Percentiles rank a stretch among this genome's conserved stretches.
Conservation (phyloP, 1,140 invertebrate species). For the Nixonia krombeini region DNA sequence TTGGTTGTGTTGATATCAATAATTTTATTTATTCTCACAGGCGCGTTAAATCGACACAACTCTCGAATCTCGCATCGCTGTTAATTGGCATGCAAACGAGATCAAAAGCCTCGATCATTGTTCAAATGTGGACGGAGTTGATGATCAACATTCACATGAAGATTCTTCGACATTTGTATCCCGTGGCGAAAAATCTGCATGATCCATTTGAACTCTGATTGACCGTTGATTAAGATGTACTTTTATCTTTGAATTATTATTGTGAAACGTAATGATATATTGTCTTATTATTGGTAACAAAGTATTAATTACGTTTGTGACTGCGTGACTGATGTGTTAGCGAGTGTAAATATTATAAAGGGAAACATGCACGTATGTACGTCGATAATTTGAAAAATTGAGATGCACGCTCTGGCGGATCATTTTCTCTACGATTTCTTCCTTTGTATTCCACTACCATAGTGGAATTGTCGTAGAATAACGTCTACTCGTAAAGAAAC, state of each 20-base stretch:
- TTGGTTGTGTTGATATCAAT: slow-evolving; percentile 45
- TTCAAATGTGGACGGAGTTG: slow-evolving; percentile 41
- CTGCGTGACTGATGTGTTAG: slow-evolving; percentile 26
- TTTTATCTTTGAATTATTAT: slow-evolving; percentile 41
- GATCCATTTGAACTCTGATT: slow-evolving; percentile 51
- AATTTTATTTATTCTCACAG: slow-evolving; percentile 52
- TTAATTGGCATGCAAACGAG: slow-evolving; percentile 33
- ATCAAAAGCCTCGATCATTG: slow-evolving; percentile 49
- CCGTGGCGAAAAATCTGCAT: neutral
- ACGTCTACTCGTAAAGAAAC: too few relatives aligned
- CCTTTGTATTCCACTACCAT: too few relatives aligned
- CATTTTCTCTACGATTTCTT: too few relatives aligned
- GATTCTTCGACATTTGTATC: neutral
- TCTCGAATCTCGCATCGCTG: slow-evolving; percentile 39
- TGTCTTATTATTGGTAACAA: slow-evolving; percentile 34
- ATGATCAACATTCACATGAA: neutral
- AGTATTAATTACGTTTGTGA: slow-evolving; percentile 21
- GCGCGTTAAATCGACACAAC: slow-evolving; percentile 37
- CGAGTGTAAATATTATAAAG: slow-evolving; percentile 43
- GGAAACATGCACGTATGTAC: slow-evolving; percentile 17
- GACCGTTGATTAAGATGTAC: slow-evolving; percentile 33
- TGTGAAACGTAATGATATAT: slow-evolving; percentile 30
- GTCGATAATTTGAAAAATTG: slow-evolving; percentile 15
- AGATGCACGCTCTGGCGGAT: too few relatives aligned
- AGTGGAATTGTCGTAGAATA: too few relatives aligned